Evolutionary conservation across 2,113 vertebrate species (phyloP).

Genomic region (Gobius niger): DNA sequence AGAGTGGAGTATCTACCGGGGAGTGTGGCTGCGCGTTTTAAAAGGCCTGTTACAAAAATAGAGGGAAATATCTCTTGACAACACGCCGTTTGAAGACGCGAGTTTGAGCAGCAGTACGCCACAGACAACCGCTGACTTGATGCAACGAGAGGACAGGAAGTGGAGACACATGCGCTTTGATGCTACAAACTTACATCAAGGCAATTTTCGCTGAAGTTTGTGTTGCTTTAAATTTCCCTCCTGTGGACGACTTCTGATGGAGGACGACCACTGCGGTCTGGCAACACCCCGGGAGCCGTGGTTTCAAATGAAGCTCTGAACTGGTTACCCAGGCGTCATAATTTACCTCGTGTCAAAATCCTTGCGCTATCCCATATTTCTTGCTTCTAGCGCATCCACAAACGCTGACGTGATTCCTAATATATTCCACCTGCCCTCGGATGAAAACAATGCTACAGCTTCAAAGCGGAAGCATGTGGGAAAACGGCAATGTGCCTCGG

Average conservation of each 20-base stretch:
- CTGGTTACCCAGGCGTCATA: neutral
- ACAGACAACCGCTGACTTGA: slow-evolving; percentile 22
- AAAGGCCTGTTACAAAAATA: slow-evolving; percentile 15
- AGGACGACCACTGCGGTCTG: neutral
- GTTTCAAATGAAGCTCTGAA: neutral
- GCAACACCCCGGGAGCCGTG: neutral
- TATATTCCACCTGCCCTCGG: neutral
- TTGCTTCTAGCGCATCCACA: neutral
- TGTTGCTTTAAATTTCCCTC: neutral
- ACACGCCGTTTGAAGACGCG: slow-evolving; percentile 1
- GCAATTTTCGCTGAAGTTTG: neutral
- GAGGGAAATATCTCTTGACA: neutral
- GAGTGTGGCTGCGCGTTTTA: neutral
- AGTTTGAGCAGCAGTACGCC: slow-evolving; percentile 7
- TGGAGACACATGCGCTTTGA: neutral
- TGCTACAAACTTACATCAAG: neutral
- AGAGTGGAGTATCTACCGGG: neutral
- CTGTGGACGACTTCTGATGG: neutral
- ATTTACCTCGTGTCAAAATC: neutral
- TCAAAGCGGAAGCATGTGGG: neutral
- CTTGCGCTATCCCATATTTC: neutral
- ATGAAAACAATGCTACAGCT: neutral
- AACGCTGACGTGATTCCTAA: neutral
- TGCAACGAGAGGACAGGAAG: slow-evolving; percentile 32
- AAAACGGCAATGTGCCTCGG: neutral